Conservation (phyloP, 2,888 invertebrate species). For the Agrotis ipsilon region DNA sequence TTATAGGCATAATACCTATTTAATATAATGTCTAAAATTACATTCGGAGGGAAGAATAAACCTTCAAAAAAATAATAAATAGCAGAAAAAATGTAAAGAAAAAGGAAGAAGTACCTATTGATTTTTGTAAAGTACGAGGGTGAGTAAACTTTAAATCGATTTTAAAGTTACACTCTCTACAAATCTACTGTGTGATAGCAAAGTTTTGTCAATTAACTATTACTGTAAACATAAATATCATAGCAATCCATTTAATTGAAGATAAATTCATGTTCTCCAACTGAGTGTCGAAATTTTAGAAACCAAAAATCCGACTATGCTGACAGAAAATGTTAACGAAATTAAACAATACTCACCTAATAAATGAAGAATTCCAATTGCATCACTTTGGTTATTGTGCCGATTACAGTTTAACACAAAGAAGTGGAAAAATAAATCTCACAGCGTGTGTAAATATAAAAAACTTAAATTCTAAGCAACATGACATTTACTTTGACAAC, state of each 20-base stretch:
- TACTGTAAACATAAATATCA: not conserved
- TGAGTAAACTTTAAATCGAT: not conserved
- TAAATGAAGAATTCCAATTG: constrained; percentile 17
- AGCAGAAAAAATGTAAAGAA: not conserved
- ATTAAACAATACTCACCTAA: constrained; percentile 50
- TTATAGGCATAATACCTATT: no score
- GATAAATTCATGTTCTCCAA: constrained; percentile 1
- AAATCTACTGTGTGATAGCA: no score
- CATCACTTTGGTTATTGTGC: constrained; percentile 1
- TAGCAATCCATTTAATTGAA: not conserved
- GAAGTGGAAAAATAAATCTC: constrained; percentile 26
- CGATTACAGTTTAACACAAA: constrained; percentile 34
- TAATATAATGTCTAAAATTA: no score
- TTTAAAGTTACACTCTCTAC: not conserved
- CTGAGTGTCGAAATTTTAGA: constrained; percentile 4
- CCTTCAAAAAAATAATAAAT: no score
- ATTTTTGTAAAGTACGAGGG: constrained; percentile 7
- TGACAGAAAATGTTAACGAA: constrained; percentile 58
- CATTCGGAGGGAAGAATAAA: no score
- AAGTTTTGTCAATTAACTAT: not conserved
- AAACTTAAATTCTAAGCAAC: constrained; percentile 36
- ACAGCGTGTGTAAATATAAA: constrained; percentile 6
- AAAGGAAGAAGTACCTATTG: constrained; percentile 23
- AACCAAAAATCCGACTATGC: constrained; percentile 14
- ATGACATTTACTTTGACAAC: constrained; percentile 40